Percentiles rank a stretch among this genome's conserved stretches.
Evolutionary conservation across 2,888 invertebrate genomes (phyloP).

Genomic region (Drosophila incognita): DNA sequence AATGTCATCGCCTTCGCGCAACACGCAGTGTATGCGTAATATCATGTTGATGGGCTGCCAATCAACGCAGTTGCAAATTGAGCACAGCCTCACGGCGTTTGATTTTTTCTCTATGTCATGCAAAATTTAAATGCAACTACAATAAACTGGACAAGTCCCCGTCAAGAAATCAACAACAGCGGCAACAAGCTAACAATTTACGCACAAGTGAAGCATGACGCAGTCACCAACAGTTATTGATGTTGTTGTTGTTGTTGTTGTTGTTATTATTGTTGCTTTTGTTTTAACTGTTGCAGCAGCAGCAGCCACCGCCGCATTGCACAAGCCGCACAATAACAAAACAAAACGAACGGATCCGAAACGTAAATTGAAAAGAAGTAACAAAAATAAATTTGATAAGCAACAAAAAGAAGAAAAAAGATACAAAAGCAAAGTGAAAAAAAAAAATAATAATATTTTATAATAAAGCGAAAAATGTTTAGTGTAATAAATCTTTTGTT

Average conservation of each 20-base stretch:
- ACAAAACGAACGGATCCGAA: constrained; percentile 60
- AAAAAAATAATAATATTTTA: constrained; percentile 43
- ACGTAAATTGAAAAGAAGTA: constrained; percentile 73
- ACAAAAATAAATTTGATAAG: constrained; percentile 72
- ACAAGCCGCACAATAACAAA: constrained; percentile 63
- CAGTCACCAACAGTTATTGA: constrained; percentile 11
- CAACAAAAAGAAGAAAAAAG: constrained; percentile 34
- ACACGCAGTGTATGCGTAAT: constrained; percentile 57
- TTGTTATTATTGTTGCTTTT: constrained; percentile 38
- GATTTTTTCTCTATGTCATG: constrained; percentile 73
- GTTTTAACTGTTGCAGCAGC: constrained; percentile 66
- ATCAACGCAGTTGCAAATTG: constrained; percentile 45
- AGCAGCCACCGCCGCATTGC: constrained; percentile 50
- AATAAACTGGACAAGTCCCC: constrained; percentile 3
- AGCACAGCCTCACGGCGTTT: constrained; percentile 40
- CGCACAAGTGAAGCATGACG: constrained; percentile 68
- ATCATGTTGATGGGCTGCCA: constrained; percentile 39
- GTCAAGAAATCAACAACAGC: constrained; percentile 14
- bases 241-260: not conserved
- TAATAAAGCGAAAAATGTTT: constrained; percentile 66
- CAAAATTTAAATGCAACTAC: constrained; percentile 52
- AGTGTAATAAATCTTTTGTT: constrained; percentile 80
- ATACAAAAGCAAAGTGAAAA: constrained; percentile 26
- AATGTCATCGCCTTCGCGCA: constrained; percentile 24
- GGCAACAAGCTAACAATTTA: constrained; percentile 47